Conservation (phyloP, 2,113 vertebrate species). For the Notarius quadriscutis region DNA sequence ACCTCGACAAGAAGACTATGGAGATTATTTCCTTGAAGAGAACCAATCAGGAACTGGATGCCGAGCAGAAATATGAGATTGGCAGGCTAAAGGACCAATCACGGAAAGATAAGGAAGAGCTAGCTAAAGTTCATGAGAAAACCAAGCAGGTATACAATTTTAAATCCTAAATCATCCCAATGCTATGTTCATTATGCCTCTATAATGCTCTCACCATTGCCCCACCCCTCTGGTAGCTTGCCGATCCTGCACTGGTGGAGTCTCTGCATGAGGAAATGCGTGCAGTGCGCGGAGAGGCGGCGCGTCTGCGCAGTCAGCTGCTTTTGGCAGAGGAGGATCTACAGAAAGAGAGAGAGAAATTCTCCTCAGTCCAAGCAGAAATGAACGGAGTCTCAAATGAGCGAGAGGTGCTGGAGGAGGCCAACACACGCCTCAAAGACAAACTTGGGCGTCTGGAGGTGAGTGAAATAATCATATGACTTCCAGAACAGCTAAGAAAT, state of each 20-base stretch:
- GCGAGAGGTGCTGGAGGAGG: slow-evolving; percentile 58
- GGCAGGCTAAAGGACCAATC: slow-evolving; percentile 73
- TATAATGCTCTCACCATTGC: slow-evolving; percentile 36
- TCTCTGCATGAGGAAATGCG: slow-evolving; percentile 79
- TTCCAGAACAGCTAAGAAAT: neutral
- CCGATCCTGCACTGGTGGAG: slow-evolving; percentile 74
- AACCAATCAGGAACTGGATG: slow-evolving; percentile 76
- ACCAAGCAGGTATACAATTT: slow-evolving; percentile 65
- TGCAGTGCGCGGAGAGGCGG: slow-evolving; percentile 70
- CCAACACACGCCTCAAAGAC: slow-evolving; percentile 61
- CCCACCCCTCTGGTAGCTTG: slow-evolving; percentile 61
- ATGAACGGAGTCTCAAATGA: slow-evolving; percentile 45
- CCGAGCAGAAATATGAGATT: slow-evolving; percentile 74
- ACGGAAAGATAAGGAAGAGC: slow-evolving; percentile 73
- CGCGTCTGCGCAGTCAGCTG: slow-evolving; percentile 73
- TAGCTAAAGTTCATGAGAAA: slow-evolving; percentile 72
- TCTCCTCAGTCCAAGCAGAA: slow-evolving; percentile 41
- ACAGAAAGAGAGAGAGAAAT: slow-evolving; percentile 72
- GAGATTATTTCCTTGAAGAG: slow-evolving; percentile 80
- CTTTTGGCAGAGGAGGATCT: slow-evolving; percentile 72
- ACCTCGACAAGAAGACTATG: slow-evolving; percentile 75
- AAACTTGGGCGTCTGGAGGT: slow-evolving; percentile 73
- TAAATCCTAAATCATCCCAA: slow-evolving; percentile 1
- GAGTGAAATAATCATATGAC: neutral
- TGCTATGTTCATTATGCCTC: slow-evolving; percentile 56